phyloP scores from a whole-genome alignment of 2,888 invertebrate species.

The Parnassius apollo region DNA sequence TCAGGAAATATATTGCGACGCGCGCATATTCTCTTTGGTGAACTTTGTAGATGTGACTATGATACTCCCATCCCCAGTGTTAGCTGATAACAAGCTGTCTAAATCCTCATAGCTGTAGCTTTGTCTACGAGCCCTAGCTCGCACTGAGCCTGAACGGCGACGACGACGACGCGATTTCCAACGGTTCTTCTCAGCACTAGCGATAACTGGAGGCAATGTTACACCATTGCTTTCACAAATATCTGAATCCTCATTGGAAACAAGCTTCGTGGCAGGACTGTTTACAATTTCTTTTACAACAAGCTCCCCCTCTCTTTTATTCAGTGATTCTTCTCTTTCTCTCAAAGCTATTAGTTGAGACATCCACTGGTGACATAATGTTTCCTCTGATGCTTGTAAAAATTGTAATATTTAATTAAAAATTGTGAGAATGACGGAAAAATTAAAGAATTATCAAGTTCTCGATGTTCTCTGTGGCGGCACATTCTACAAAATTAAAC shows the following conservation, averaged over 20 bases:
- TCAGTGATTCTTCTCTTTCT: conserved; percentile 75
- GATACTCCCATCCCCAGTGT: conserved; percentile 77
- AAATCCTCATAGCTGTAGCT: conserved; percentile 77
- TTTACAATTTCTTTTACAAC: conserved; percentile 68
- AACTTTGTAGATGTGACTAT: conserved; percentile 79
- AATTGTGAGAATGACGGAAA: conserved; percentile 55
- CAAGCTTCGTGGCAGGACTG: conserved; percentile 59
- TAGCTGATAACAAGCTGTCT: conserved; percentile 82
- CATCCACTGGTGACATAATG: conserved; percentile 81
- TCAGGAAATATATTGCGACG: conserved; percentile 69
- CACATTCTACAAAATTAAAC: no score
- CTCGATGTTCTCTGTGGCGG: no score
- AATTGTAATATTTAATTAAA: conserved; percentile 35
- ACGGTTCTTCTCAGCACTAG: conserved; percentile 38
- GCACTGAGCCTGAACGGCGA: conserved; percentile 51
- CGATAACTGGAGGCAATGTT: conserved; percentile 63
- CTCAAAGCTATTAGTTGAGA: conserved; percentile 75
- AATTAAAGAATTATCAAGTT: conserved; percentile 53
- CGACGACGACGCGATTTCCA: conserved; percentile 52
- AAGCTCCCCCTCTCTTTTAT: conserved; percentile 72
- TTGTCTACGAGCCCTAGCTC: conserved; percentile 53
- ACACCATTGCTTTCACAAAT: conserved; percentile 58
- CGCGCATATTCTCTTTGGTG: conserved; percentile 70
- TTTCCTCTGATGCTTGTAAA: conserved; percentile 72
- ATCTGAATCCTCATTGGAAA: conserved; percentile 44